Percentiles rank a stretch among this genome's conserved stretches.
phyloP scores from a whole-genome alignment of 2,797 vertebrate species.

The Brachymystax lenok region DNA sequence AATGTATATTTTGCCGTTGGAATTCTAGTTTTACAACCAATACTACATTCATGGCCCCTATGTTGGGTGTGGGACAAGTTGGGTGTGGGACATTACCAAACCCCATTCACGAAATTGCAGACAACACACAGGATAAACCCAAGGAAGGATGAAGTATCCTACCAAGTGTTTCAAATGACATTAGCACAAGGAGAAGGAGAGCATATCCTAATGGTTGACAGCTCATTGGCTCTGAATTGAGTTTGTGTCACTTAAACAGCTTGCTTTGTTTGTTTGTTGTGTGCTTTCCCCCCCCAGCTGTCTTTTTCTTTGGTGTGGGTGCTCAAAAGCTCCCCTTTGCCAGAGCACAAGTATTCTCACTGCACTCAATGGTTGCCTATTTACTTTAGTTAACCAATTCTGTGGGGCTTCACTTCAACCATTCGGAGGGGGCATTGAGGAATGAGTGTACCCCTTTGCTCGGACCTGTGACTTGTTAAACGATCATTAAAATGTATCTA shows the following conservation, averaged over 20 bases:
- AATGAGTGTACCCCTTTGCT: constrained; percentile 49
- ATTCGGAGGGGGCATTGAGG: constrained; percentile 45
- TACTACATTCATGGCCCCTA: neutral
- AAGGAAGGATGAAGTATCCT: neutral
- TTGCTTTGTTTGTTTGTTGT: constrained; percentile 42
- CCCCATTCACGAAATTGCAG: neutral
- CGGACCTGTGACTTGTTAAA: constrained; percentile 64
- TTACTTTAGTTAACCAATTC: constrained; percentile 52
- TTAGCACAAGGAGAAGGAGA: constrained; percentile 20
- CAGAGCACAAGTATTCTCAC: constrained; percentile 44
- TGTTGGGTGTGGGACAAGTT: too few species aligned
- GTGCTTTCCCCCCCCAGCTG: constrained; percentile 62
- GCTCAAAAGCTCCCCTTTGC: constrained; percentile 54
- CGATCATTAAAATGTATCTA: constrained; percentile 70
- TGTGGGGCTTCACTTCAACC: constrained; percentile 54
- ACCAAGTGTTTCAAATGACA: constrained; percentile 20
- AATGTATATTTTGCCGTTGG: neutral
- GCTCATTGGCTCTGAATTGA: constrained; percentile 20
- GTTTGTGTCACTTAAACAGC: constrained; percentile 41
- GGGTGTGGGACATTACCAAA: constrained; percentile 1
- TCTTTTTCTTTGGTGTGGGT: constrained; percentile 25
- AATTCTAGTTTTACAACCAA: neutral
- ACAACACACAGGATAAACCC: neutral
- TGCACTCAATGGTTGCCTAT: constrained; percentile 32
- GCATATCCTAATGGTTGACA: constrained; percentile 32